Percentiles rank a stretch among this genome's conserved stretches.
Evolutionary conservation across 2,888 invertebrate genomes (phyloP).

Genomic region (Synanthedon tipuliformis): DNA sequence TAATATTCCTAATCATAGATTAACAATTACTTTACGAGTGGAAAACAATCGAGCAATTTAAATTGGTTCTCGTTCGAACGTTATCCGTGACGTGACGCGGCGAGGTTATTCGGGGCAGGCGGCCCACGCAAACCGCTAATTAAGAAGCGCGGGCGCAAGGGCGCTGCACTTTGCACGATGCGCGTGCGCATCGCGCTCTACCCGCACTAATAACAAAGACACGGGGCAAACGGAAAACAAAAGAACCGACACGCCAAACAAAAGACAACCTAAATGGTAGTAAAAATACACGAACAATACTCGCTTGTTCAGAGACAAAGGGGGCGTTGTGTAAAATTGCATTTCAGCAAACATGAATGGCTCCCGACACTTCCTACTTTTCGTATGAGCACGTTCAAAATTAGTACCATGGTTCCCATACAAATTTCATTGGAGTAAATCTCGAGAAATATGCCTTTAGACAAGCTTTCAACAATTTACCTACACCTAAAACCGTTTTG

Average conservation of each 20-base stretch:
- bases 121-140: constrained; percentile 54
- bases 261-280: constrained; percentile 31
- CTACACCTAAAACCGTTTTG: too few relatives aligned
- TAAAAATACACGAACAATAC: constrained; percentile 28
- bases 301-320: constrained; percentile 41
- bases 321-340: constrained; percentile 29
- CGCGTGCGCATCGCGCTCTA: constrained; percentile 18
- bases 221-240: constrained; percentile 15
- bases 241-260: constrained; percentile 23
- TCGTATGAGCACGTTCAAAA: too few relatives aligned
- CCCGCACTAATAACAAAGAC: constrained; percentile 27
- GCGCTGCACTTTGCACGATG: constrained; percentile 47
- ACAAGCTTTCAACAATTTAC: too few relatives aligned
- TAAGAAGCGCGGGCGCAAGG: constrained; percentile 61
- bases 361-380: too few relatives aligned
- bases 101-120: constrained; percentile 52
- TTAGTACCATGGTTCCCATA: too few relatives aligned
- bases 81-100: constrained; percentile 45
- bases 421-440: too few relatives aligned
- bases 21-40: too few relatives aligned
- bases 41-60: constrained; percentile 4
- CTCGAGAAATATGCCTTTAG: too few relatives aligned
- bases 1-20: too few relatives aligned
- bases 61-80: constrained; percentile 1
- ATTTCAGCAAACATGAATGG: constrained; percentile 4